Evolutionary conservation across 2,113 vertebrate genomes (phyloP), one percentile per base, ranked within the genome.

Genomic region (Indicator indicator): DNA sequence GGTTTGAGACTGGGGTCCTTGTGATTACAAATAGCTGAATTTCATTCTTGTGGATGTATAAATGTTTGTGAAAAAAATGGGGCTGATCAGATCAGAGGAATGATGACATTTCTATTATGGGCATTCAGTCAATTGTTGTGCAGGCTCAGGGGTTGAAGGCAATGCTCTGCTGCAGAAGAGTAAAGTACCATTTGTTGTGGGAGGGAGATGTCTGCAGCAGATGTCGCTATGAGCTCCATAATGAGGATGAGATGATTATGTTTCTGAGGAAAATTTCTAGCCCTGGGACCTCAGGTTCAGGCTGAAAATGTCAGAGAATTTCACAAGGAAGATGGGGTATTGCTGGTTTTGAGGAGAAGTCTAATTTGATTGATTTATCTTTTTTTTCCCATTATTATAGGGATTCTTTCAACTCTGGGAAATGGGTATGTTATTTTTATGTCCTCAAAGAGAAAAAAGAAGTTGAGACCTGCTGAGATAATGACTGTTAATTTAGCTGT

Each of bases 401-500:
- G 99, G 32, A 95, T 99, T 78, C 72, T 99, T 92, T 99, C 99
- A 58, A 98, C 98, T 73, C 97, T 98, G 73, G 99, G 99, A 76
- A 99, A 99, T 59, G 99, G 99, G 23, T 99, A 99, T 75, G 99
- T 99, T 96, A 98, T 99, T 93, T 99, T 98, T 90, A 98, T 98
- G 98, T 98, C 98, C 78, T 96, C 97, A 95, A 99, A 97, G 97
- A 93, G 98, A 78, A 99, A 99, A 97, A 98, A 98, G 95, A 99
- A 99, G 96, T 86, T 99, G 95, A 98, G 98, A 95, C 99, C 99
- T 28, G 98, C 99, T 32, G 99, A 99, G 97, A 98, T 99, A 91
- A 99, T 99, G 99, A 99, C 98, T 9, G 97, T 99, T 86, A 99
- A 99, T 97, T 97, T 99, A 70, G 99, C 99, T 55, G 92, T 99